Conservation (phyloP, 2,888 invertebrate genomes). For the Cepaea hortensis region DNA sequence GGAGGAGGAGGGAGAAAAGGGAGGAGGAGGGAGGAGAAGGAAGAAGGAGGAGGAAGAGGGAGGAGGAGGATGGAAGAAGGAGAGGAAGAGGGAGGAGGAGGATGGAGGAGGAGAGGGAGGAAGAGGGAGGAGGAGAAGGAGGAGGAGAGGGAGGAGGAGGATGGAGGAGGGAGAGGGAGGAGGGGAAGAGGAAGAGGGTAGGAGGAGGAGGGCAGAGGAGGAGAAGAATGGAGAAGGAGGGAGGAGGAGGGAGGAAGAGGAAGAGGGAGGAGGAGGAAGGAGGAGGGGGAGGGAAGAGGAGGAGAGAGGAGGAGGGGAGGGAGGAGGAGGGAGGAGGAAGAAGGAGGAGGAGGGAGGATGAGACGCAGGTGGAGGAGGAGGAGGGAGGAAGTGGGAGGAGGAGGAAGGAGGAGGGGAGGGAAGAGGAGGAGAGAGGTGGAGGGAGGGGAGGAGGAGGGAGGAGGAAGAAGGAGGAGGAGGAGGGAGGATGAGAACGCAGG, state of each 20-base stretch:
- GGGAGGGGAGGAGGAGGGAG: neutral
- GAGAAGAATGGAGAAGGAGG: too few species aligned
- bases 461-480: neutral
- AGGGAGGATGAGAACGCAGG: neutral
- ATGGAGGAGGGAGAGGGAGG: too few species aligned
- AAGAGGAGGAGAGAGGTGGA: too few species aligned
- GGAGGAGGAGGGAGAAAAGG: neutral
- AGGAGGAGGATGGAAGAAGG: too few species aligned
- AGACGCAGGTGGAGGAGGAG: too few species aligned
- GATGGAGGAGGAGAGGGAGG: neutral
- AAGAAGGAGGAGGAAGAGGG: neutral
- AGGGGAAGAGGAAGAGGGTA: too few species aligned
- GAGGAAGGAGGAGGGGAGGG: too few species aligned
- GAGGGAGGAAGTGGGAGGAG: too few species aligned
- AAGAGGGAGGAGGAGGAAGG: neutral
- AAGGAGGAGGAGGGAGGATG: neutral
- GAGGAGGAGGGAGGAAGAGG: neutral
- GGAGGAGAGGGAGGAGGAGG: too few species aligned
- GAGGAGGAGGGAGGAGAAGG: neutral
- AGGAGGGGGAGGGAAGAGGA: neutral
- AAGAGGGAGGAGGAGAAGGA: neutral
- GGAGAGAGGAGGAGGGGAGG: neutral
- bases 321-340: neutral
- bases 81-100: too few species aligned
- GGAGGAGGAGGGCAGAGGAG: too few species aligned